phyloP scores from a whole-genome alignment of 2,113 vertebrate species.

The Vulpes vulpes region DNA sequence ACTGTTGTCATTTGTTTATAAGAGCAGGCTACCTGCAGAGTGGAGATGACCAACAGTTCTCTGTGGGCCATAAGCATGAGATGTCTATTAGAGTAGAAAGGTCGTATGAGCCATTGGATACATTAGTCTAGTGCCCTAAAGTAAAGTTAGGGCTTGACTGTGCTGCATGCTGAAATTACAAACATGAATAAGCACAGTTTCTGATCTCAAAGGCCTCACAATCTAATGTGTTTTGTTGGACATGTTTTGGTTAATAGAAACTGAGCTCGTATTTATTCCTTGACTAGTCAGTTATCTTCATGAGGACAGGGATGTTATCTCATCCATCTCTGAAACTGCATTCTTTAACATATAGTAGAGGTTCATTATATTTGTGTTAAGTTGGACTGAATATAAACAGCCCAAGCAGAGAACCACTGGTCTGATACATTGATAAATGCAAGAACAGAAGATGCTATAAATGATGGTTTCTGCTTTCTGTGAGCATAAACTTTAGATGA shows the following conservation, averaged over 20 bases:
- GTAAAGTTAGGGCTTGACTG: neutral
- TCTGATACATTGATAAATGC: neutral
- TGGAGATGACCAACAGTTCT: neutral
- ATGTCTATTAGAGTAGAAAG: neutral
- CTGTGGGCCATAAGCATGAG: neutral
- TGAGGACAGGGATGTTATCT: neutral
- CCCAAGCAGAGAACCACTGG: neutral
- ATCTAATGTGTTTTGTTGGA: neutral
- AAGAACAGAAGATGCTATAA: neutral
- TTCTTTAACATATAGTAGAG: neutral
- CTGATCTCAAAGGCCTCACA: neutral
- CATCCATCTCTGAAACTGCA: neutral
- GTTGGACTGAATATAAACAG: neutral
- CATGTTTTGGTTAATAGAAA: neutral
- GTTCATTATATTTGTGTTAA: neutral
- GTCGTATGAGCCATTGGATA: neutral
- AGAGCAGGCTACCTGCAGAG: neutral
- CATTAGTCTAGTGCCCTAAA: neutral
- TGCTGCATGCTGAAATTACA: neutral
- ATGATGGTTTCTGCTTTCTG: neutral
- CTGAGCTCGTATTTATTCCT: neutral
- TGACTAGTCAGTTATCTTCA: neutral
- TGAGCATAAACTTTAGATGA: neutral
- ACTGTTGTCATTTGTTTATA: neutral
- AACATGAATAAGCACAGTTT: neutral